Evolutionary conservation across 2,113 vertebrate genomes (phyloP).

Genomic region (Psittacara wagleri): DNA sequence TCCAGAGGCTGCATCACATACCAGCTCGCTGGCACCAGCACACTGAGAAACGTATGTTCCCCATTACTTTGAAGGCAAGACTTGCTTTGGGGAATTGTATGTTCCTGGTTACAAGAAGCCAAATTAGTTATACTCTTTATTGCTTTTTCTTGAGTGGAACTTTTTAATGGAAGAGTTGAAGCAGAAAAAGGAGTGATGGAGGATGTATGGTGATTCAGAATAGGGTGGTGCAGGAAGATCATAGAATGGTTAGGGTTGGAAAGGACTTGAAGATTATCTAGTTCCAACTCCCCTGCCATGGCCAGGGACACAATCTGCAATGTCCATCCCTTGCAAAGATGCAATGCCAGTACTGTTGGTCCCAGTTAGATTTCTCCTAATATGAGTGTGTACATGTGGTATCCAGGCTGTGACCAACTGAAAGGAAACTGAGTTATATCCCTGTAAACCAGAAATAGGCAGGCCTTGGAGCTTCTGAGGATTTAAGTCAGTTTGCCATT

Average conservation of each 20-base stretch:
- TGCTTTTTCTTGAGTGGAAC: background rate
- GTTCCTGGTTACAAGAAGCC: background rate
- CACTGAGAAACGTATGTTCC: background rate
- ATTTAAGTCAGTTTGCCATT: background rate
- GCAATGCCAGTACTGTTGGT: background rate
- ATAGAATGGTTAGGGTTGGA: background rate
- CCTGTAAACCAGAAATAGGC: background rate
- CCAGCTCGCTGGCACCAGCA: background rate
- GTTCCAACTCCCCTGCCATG: background rate
- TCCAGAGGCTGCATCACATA: fast-evolving
- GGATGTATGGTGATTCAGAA: background rate
- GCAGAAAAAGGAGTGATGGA: background rate
- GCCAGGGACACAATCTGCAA: background rate
- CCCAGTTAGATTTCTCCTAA: background rate
- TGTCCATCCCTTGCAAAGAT: background rate
- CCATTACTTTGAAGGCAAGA: background rate
- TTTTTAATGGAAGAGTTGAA: background rate
- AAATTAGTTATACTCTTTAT: background rate
- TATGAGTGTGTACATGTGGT: background rate
- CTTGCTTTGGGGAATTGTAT: background rate
- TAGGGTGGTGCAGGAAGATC: background rate
- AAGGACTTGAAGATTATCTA: background rate
- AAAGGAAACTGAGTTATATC: background rate
- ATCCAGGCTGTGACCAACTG: background rate
- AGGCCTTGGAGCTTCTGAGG: background rate